Evolutionary conservation across 2,888 invertebrate species (phyloP).

Genomic region (Tipula vernalis): DNA sequence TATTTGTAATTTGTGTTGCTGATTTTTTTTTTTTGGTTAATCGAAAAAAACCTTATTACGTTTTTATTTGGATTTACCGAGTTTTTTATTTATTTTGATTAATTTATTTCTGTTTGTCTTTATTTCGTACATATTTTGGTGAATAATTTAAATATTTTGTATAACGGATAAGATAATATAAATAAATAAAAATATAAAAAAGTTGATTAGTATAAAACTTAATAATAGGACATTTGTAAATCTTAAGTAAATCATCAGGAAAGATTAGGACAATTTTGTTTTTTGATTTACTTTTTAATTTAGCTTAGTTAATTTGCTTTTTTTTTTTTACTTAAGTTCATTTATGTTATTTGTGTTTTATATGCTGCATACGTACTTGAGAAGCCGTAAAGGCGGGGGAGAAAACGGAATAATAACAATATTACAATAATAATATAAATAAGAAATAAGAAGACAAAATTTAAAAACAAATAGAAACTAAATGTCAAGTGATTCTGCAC

Average conservation of each 20-base stretch:
- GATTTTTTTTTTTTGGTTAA: not conserved
- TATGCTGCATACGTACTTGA: not conserved
- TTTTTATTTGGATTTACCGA: not conserved
- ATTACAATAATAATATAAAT: not conserved
- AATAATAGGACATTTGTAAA: not conserved
- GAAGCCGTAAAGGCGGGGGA: not conserved
- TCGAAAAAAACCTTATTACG: not conserved
- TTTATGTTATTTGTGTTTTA: not conserved
- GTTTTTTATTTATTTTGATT: not conserved
- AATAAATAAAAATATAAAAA: not conserved
- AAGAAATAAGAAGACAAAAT: constrained; percentile 6
- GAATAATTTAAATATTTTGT: not conserved
- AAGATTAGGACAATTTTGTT: not conserved
- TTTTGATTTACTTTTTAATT: not conserved
- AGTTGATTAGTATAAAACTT: not conserved
- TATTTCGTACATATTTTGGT: not conserved
- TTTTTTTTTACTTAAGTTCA: not conserved
- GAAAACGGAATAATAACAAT: not conserved
- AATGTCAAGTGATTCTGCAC: constrained; percentile 35
- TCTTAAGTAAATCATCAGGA: constrained; percentile 4
- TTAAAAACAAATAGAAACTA: constrained; percentile 20
- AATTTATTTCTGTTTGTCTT: not conserved
- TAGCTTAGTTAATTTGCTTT: not conserved
- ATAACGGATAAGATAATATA: not conserved
- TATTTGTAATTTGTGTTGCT: not conserved